phyloP scores from a whole-genome alignment of 2,888 invertebrate species.

The Conchocele bisecta region DNA sequence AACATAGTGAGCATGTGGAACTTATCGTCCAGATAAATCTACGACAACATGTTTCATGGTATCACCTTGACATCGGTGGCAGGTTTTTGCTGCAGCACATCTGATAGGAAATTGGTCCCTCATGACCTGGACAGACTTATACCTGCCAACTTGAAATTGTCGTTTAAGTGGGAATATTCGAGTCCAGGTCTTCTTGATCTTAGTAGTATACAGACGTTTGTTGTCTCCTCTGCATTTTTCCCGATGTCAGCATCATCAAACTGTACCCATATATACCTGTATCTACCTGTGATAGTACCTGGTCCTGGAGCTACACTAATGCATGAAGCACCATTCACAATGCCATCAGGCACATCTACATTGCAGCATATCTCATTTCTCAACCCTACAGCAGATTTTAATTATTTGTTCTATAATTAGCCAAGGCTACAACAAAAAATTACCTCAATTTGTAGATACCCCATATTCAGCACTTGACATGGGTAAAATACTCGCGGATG shows the following conservation, averaged over 20 bases:
- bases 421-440: too few relatives aligned
- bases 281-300: neutral
- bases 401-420: too few relatives aligned
- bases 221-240: slow-evolving; percentile 2
- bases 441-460: too few relatives aligned
- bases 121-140: slow-evolving; percentile 11
- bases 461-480: too few relatives aligned
- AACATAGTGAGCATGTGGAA: slow-evolving; percentile 15
- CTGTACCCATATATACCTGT: slow-evolving; percentile 3
- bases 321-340: slow-evolving; percentile 36
- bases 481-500: too few relatives aligned
- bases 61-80: slow-evolving; percentile 38
- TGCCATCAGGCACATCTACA: slow-evolving; percentile 45
- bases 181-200: slow-evolving; percentile 15
- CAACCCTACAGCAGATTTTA: slow-evolving; percentile 21
- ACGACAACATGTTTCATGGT: slow-evolving; percentile 34
- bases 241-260: slow-evolving; percentile 23
- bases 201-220: slow-evolving; percentile 10
- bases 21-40: slow-evolving; percentile 11
- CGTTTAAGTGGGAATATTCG: slow-evolving; percentile 25
- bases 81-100: slow-evolving; percentile 30
- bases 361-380: slow-evolving; percentile 31
- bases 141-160: slow-evolving; percentile 24
- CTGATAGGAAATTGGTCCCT: slow-evolving; percentile 37
- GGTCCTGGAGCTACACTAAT: neutral